phyloP scores from a whole-genome alignment of 2,113 vertebrate species.

The Oreochromis spilurus region DNA sequence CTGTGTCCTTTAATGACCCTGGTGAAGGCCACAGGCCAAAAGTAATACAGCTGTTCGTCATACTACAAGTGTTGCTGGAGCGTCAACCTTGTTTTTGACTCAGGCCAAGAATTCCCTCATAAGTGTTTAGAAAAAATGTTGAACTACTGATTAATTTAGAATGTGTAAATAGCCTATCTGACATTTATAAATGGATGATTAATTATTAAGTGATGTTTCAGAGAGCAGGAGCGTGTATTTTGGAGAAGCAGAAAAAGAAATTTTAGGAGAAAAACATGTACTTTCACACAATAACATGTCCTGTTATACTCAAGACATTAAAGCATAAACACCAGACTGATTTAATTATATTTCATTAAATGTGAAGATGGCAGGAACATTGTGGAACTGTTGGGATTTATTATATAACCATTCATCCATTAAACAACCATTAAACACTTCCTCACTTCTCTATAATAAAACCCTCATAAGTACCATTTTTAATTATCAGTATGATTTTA shows the following conservation, averaged over 20 bases:
- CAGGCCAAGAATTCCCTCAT: background rate
- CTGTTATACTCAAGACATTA: background rate
- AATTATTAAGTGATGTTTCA: background rate
- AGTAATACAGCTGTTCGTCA: background rate
- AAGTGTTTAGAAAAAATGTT: background rate
- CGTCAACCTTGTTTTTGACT: background rate
- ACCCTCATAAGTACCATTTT: background rate
- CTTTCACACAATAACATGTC: background rate
- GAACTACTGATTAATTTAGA: background rate
- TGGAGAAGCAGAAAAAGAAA: background rate
- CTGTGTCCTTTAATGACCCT: background rate
- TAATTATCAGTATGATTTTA: background rate
- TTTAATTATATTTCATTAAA: background rate
- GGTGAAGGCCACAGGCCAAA: background rate
- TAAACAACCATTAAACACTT: background rate
- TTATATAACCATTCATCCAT: background rate
- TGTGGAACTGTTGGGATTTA: background rate
- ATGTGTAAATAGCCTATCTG: background rate
- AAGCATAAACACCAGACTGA: background rate
- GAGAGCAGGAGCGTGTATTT: background rate
- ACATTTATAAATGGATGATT: background rate
- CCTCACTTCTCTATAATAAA: background rate
- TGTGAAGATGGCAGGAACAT: background rate
- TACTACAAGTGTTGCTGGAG: background rate
- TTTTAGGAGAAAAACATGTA: background rate